Percentiles rank a stretch among this genome's conserved stretches.
Conservation (phyloP, 2,797 vertebrate genomes). For the Pseudochirops corinnae region DNA sequence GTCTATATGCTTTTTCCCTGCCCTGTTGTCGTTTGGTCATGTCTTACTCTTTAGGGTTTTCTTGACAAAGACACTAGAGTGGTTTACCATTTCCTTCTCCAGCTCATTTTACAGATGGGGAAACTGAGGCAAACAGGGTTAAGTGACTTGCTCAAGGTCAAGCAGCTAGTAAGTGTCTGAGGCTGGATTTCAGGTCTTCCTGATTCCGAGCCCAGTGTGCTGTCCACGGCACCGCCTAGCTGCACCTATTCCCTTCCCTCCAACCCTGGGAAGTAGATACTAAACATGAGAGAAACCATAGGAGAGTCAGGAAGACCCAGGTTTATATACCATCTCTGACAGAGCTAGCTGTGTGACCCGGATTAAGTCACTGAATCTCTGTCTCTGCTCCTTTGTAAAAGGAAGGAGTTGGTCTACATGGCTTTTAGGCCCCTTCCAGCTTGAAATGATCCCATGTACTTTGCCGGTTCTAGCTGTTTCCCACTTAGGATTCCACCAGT, state of each 20-base stretch:
- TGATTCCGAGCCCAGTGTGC: background rate
- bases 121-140: background rate
- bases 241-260: background rate
- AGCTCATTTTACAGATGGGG: background rate
- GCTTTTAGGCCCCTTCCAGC: background rate
- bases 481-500: background rate
- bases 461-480: background rate
- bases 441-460: background rate
- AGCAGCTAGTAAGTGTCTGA: background rate
- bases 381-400: background rate
- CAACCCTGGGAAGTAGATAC: background rate
- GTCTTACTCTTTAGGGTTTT: background rate
- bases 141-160: background rate
- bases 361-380: background rate
- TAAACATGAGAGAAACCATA: background rate
- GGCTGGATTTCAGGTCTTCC: background rate
- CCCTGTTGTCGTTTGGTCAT: background rate
- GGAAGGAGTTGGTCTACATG: background rate
- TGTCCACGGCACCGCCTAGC: too few species aligned
- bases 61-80: background rate
- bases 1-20: background rate
- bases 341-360: background rate
- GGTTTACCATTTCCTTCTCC: background rate
- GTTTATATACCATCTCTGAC: background rate
- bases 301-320: background rate